Conservation (phyloP, 2,888 invertebrate species). For the Cylloceria caligata region DNA sequence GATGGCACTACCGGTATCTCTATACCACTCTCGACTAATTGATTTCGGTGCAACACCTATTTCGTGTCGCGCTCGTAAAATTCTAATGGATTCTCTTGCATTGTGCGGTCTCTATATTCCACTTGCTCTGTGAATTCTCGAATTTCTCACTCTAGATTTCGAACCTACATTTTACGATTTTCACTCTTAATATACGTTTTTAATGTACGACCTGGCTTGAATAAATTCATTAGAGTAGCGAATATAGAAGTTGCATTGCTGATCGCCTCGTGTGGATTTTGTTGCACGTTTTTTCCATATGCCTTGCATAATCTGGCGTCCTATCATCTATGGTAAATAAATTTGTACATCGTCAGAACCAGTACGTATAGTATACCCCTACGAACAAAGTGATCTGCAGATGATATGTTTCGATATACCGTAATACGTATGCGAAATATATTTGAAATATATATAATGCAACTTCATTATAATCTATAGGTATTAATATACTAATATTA, state of each 20-base stretch:
- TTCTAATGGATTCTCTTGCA: slow-evolving; percentile 54
- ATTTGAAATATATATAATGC: no score
- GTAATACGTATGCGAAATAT: no score
- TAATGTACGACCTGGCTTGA: slow-evolving; percentile 1
- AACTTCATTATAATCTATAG: no score
- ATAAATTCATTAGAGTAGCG: slow-evolving; percentile 17
- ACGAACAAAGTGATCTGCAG: no score
- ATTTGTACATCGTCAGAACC: not conserved
- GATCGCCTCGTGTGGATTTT: slow-evolving; percentile 1
- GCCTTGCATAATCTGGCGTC: not conserved
- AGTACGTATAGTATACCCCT: not conserved
- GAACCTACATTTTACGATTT: slow-evolving; percentile 25
- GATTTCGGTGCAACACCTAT: slow-evolving; percentile 58
- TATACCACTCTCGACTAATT: slow-evolving; percentile 53
- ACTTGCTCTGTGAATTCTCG: slow-evolving; percentile 30
- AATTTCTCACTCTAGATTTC: slow-evolving; percentile 29
- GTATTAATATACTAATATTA: no score
- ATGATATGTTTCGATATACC: no score
- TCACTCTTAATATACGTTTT: slow-evolving; percentile 25
- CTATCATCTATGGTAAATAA: not conserved
- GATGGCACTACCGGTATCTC: slow-evolving; percentile 19
- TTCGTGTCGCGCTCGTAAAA: slow-evolving; percentile 58
- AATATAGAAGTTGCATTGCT: slow-evolving; percentile 18
- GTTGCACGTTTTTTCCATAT: not conserved
- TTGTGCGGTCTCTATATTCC: slow-evolving; percentile 12